Percentiles rank a stretch among this genome's conserved stretches.
Conservation (phyloP, 2,888 invertebrate genomes). For the Spicauda simplicius region DNA sequence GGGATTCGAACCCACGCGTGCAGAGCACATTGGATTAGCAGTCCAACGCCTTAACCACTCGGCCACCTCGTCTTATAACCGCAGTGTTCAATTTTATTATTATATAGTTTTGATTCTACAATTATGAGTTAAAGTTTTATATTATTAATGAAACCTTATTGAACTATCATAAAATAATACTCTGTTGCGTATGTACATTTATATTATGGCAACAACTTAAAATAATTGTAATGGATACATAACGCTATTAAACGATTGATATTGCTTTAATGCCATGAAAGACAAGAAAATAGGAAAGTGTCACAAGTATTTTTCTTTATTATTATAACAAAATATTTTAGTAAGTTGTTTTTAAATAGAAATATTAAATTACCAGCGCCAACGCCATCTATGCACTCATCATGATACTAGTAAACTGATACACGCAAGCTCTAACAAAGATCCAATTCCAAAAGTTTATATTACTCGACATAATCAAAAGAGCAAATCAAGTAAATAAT, state of each 20-base stretch:
- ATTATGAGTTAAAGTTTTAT: background rate
- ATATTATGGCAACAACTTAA: too few relatives aligned
- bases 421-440: too few relatives aligned
- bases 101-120: background rate
- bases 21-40: slow-evolving; percentile 95
- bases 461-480: too few relatives aligned
- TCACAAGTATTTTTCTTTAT: background rate
- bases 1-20: slow-evolving; percentile 94
- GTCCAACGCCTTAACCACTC: slow-evolving; percentile 94
- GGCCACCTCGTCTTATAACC: slow-evolving; percentile 89
- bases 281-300: background rate
- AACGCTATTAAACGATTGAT: background rate
- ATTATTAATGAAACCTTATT: background rate
- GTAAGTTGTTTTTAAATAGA: too few relatives aligned
- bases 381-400: too few relatives aligned
- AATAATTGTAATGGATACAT: too few relatives aligned
- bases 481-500: too few relatives aligned
- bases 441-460: too few relatives aligned
- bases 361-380: too few relatives aligned
- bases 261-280: background rate
- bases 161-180: too few relatives aligned
- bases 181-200: too few relatives aligned
- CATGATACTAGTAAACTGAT: too few relatives aligned
- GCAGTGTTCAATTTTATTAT: slow-evolving; percentile 49
- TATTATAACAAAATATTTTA: background rate